Evolutionary conservation across 2,113 vertebrate genomes (phyloP).

Genomic region (Geothlypis trichas): DNA sequence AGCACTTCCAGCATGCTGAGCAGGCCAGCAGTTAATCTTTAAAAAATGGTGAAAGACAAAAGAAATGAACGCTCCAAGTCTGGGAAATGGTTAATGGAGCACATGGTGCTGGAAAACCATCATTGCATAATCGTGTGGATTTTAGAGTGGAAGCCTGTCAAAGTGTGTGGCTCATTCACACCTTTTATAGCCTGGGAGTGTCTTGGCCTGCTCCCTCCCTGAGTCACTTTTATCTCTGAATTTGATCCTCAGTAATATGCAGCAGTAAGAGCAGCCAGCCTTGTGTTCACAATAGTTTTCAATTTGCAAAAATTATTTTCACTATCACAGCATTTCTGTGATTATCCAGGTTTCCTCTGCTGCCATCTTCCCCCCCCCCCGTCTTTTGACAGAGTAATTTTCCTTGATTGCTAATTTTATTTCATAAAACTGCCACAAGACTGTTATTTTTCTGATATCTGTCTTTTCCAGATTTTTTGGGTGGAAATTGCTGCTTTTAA

Average conservation of each 20-base stretch:
- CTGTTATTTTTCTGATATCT: neutral
- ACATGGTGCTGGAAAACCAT: neutral
- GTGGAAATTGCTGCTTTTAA: neutral
- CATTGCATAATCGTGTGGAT: neutral
- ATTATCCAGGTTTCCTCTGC: neutral
- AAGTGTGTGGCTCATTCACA: neutral
- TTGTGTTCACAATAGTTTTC: neutral
- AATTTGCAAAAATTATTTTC: neutral
- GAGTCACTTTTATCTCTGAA: neutral
- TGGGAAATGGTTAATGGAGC: neutral
- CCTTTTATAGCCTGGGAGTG: neutral
- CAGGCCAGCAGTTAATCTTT: neutral
- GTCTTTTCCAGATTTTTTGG: neutral
- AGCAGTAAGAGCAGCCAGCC: neutral
- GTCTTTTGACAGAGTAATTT: neutral
- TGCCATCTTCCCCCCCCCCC: accelerated
- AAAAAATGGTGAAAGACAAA: neutral
- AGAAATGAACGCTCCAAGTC: neutral
- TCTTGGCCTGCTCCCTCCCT: neutral
- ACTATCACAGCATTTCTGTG: neutral
- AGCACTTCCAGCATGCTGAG: neutral
- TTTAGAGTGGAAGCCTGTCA: neutral
- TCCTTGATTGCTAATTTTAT: neutral
- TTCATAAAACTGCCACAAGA: neutral
- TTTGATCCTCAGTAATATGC: neutral